These are phyloP conservation scores for Caenorhabditis angaria DNA, from an alignment of 2,888 invertebrate genomes.

Conservation along the genomic window DNA sequence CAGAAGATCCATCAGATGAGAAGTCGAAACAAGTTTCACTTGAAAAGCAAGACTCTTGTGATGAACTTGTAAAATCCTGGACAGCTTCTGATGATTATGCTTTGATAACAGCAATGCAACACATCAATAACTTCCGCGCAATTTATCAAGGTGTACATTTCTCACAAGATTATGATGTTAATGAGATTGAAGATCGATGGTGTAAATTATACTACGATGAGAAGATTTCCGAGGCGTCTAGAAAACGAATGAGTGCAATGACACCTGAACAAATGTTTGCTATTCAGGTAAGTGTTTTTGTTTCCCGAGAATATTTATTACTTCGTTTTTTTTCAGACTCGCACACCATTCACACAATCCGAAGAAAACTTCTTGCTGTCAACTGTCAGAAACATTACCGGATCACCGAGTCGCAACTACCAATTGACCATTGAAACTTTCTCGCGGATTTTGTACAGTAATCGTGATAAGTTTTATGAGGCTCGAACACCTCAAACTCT, in stretches of 20 bases:
- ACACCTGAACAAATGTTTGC: conserved; percentile 30
- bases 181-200: conserved; percentile 92
- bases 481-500: conserved; percentile 84
- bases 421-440: conserved; percentile 79
- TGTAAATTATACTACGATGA: conserved; percentile 93
- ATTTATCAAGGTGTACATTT: conserved; percentile 92
- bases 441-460: conserved; percentile 82
- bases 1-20: too few species aligned
- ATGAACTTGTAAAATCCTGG: conserved; percentile 78
- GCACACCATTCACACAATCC: conserved; percentile 86
- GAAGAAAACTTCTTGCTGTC: conserved; percentile 88
- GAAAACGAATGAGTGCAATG: conserved; percentile 51
- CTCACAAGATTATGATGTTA: conserved; percentile 90
- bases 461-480: conserved; percentile 80
- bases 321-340: conserved; percentile 87
- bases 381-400: conserved; percentile 75
- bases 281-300: conserved; percentile 25
- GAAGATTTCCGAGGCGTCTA: conserved; percentile 79
- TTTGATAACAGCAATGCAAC: conserved; percentile 90
- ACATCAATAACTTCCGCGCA: conserved; percentile 78
- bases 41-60: conserved; percentile 4
- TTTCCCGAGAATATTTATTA: not conserved
- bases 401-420: conserved; percentile 1
- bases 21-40: too few species aligned
- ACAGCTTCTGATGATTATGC: conserved; percentile 95